Percentiles rank a stretch among this genome's conserved stretches.
phyloP scores from a whole-genome alignment of 2,113 vertebrate genomes.

The Odocoileus virginianus region DNA sequence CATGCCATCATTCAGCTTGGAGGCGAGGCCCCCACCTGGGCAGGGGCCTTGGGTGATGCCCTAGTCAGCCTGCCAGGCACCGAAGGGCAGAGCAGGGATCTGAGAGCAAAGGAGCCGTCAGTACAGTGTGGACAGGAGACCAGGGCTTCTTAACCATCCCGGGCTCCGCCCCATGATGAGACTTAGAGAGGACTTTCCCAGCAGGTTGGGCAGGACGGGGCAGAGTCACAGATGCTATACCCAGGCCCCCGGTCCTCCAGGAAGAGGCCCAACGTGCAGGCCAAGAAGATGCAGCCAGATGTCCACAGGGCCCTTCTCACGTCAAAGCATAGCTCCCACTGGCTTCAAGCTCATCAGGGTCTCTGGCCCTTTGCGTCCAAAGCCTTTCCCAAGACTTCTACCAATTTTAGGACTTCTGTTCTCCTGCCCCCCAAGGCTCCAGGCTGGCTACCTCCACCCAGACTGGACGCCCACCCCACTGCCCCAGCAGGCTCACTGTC shows the following conservation, averaged over 20 bases:
- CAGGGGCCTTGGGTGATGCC: background rate
- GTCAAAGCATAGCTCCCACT: fast-evolving
- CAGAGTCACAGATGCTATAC: background rate
- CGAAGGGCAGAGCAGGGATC: background rate
- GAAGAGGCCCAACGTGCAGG: background rate
- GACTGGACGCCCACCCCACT: background rate
- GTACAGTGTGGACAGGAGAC: background rate
- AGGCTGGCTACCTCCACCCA: background rate
- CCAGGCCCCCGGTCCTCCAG: fast-evolving
- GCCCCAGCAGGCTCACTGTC: background rate
- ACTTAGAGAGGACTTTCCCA: background rate
- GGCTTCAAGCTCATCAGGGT: too few relatives aligned
- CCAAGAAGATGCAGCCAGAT: background rate
- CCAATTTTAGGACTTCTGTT: background rate
- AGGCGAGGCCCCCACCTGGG: background rate
- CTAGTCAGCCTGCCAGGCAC: background rate
- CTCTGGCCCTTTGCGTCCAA: background rate
- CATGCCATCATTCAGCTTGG: background rate
- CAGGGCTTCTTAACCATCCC: background rate
- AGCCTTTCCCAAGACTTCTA: background rate
- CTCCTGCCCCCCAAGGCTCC: background rate
- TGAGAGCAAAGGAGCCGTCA: background rate
- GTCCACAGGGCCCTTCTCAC: background rate
- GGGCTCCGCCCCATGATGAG: background rate
- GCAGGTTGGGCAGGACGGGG: background rate